Percentiles rank a stretch among this genome's conserved stretches.
phyloP scores from a whole-genome alignment of 1,140 invertebrate species.

The Kradibia gibbosae region DNA sequence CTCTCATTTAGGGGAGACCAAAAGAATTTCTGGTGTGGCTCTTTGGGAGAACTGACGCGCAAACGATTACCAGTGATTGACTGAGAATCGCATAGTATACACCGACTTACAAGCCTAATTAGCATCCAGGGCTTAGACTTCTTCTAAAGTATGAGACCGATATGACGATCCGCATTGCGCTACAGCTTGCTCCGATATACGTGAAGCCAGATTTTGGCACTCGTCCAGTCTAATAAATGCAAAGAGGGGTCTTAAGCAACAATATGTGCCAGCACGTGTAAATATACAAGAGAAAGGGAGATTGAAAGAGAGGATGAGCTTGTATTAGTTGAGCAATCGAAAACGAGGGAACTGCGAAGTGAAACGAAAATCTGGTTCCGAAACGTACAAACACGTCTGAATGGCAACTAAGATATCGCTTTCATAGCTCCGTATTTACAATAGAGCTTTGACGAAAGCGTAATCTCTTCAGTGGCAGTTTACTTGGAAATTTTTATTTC shows the following conservation, averaged over 20 bases:
- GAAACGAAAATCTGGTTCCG: slow-evolving; percentile 10
- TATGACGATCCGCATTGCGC: not conserved
- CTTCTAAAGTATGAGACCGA: not conserved
- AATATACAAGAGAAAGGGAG: not conserved
- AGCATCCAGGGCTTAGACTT: not conserved
- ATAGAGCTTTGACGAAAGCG: slow-evolving; percentile 19
- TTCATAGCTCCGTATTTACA: slow-evolving; percentile 2
- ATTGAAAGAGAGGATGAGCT: not conserved
- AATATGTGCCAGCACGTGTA: not conserved
- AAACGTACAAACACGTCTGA: not conserved
- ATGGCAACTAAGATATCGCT: not conserved
- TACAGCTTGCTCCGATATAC: not conserved
- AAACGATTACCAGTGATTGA: not conserved
- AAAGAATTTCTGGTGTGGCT: not conserved
- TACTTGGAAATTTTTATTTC: not conserved
- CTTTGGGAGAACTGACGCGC: not conserved
- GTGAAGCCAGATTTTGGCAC: not conserved
- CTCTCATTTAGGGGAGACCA: not conserved
- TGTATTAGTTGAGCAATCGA: too few species aligned
- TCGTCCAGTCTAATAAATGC: not conserved
- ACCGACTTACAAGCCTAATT: not conserved
- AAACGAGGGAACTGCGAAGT: not conserved
- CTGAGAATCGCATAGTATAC: not conserved
- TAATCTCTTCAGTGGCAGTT: slow-evolving; percentile 13
- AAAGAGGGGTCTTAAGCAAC: not conserved